These are phyloP conservation scores for Luidia sarsii DNA, from an alignment of 53 echinoderm and acorn worm species.

Conservation along the genomic window DNA sequence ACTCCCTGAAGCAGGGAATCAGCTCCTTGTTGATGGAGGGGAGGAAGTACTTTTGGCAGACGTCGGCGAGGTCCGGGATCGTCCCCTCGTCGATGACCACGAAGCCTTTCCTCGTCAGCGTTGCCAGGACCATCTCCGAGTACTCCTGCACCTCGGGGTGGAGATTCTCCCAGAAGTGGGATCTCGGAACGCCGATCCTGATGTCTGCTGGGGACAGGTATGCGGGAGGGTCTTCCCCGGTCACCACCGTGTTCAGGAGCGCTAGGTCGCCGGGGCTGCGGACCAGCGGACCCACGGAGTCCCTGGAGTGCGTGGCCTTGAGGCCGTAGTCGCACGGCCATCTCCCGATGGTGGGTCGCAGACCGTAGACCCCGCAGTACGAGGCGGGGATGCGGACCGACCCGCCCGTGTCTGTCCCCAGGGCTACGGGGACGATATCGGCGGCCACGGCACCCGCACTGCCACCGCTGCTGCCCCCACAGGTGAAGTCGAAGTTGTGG, in stretches of 20 bases:
- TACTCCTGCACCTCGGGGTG: neutral
- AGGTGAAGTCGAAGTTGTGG: conserved; percentile 43
- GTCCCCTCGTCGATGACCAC: neutral
- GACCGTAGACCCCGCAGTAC: conserved; percentile 22
- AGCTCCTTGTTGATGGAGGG: conserved; percentile 23
- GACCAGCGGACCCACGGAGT: conserved; percentile 10
- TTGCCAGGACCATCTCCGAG: neutral
- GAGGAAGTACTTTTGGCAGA: neutral
- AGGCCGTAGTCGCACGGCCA: conserved; percentile 33
- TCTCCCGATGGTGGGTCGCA: conserved; percentile 4
- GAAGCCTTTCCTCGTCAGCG: conserved; percentile 4
- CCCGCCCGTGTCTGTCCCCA: conserved; percentile 24
- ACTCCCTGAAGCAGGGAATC: neutral
- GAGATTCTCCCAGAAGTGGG: conserved; percentile 28
- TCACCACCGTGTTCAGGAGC: conserved; percentile 14
- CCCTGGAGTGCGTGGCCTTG: neutral
- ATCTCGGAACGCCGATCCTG: conserved; percentile 16
- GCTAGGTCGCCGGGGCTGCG: conserved; percentile 8
- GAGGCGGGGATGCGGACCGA: conserved; percentile 26
- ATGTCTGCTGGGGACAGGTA: conserved; percentile 9
- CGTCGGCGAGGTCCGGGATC: conserved; percentile 2
- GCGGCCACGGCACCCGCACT: conserved; percentile 19
- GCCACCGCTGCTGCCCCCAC: conserved; percentile 36
- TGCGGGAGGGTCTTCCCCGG: neutral
- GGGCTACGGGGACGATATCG: conserved; percentile 29